These are phyloP conservation scores for Melanogrammus aeglefinus DNA, from an alignment of 2,797 vertebrate species.

Conservation along the genomic window DNA sequence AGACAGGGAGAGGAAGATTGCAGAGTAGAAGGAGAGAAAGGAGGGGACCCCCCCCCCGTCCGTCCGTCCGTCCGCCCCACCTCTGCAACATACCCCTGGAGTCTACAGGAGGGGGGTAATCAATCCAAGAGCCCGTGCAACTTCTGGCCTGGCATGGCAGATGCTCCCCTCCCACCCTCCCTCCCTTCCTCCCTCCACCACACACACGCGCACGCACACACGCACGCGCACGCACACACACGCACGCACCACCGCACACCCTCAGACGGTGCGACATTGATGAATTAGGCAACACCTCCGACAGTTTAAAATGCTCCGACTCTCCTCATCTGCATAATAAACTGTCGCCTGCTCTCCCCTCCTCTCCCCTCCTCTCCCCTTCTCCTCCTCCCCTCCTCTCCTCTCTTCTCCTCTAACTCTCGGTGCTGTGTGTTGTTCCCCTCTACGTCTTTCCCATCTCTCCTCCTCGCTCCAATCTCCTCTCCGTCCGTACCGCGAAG, in stretches of 20 bases:
- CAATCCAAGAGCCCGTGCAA: slow-evolving; percentile 48
- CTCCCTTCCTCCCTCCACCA: slow-evolving; percentile 13
- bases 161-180: slow-evolving; percentile 39
- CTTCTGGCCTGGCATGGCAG: slow-evolving; percentile 32
- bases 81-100: slow-evolving; percentile 24
- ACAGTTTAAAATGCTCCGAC: slow-evolving; percentile 54
- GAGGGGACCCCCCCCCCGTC: neutral
- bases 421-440: too few species aligned
- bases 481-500: neutral
- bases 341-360: slow-evolving; percentile 51
- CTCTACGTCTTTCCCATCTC: neutral
- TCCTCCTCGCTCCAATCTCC: neutral
- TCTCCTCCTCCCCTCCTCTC: neutral
- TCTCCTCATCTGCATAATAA: slow-evolving; percentile 65
- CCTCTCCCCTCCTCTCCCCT: slow-evolving; percentile 26
- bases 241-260: neutral
- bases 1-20: neutral
- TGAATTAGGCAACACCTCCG: slow-evolving; percentile 57
- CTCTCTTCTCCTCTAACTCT: neutral
- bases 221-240: neutral
- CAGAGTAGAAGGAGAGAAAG: neutral
- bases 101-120: slow-evolving; percentile 50
- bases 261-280: slow-evolving; percentile 54
- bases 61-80: neutral
- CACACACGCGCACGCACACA: neutral